Base-by-base conservation (phyloP, 2,113 vertebrate genomes). In the Nothocercus nigrocapillus region DNA sequence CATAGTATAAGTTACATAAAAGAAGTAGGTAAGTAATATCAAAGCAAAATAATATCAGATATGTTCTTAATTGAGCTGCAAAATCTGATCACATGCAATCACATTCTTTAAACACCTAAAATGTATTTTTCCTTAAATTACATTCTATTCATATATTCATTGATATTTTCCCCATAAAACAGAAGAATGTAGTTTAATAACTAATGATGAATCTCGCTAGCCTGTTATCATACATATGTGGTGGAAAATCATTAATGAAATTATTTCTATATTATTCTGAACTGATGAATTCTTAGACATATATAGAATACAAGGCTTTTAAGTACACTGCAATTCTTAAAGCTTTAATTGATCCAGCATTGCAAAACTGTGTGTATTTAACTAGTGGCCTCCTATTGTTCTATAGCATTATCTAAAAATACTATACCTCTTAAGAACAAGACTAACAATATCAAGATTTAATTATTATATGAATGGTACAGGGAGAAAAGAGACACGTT, bases 361-460 rank as follows among this genome's bases (percentile, higher is more conserved):
- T 93, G 66, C 86, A 56, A 38, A 81, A 30, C 53, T n/a, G 30
- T 24, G 16, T 93, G 64, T 88, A 79, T 94, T 87, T 90, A 90
- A 74, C 69, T 76, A 51, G 86, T 95, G 94, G 90, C 84, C 95
- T 96, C 76, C 89, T 82, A 96, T 97, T 97, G 96, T 97, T 96
- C 90, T 93, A 2, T 67, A 63, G 89, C 91, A 59, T 77, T 90
- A 75, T 80, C 73, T 91, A 75, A 69, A 80, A 88, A 92, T 53
- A 68, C 17, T 94, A 30, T 77, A 40, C 68, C 59, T 94, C 76
- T 93, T 85, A 53, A 94, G 67, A 82, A 42, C 95, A 78, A 56
- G 40, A 76, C 62, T 89, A 64, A 79, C 87, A 96, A 89, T 69
- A 78, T 69, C 42, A n/a, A n/a, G 25, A 69, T 82, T 69, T 78